Evolutionary conservation across 1,140 invertebrate genomes (phyloP), one percentile per base, ranked within the genome.

Genomic region (Aphaenogaster ashmeadi): DNA sequence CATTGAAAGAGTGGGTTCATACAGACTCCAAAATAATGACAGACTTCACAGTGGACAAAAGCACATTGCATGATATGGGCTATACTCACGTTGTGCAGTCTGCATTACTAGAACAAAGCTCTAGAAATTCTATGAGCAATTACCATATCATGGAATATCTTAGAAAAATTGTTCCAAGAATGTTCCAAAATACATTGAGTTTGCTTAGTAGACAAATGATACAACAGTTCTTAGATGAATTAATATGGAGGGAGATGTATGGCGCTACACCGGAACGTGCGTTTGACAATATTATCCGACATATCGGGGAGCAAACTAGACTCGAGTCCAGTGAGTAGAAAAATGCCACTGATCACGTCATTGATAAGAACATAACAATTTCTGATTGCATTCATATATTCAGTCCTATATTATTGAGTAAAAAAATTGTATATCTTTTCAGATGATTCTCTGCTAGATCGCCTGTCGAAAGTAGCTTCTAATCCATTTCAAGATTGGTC

Each of bases 101-200:
- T 0, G 92, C 94, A 0, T 95, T 95, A 64, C 96, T 97, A 1
- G 96, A 97, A 36, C 96, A 96, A 11, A 97, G 97, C 86, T 95
- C 96, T 6, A 94, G 96, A 50, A 96, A 96, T 27, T 94, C 96
- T 64, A 96, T 96, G 77, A 97, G 96, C 80, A 98, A 98, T 93
- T 96, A 97, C 5, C 97, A 97, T 52, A 97, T 98, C 6, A 98
- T 99, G 98, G 97, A 98, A 77, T 99, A 98, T 93, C 94, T 99
- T 54, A 95, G 98, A 58, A 96, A 97, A 86, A 98, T 98, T 84
- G 98, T 98, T 5, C 98, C 98, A 0, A 96, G 98, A 93, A 98
- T 98, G 98, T 99, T 98, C 94, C 97, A 98, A 96, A 98, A 98
- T 93, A 98, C 98, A 0, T 93, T 99, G 8, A 98, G 98, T 27